Evolutionary conservation across 2,113 vertebrate species (phyloP).

Genomic region (Rostratula benghalensis): DNA sequence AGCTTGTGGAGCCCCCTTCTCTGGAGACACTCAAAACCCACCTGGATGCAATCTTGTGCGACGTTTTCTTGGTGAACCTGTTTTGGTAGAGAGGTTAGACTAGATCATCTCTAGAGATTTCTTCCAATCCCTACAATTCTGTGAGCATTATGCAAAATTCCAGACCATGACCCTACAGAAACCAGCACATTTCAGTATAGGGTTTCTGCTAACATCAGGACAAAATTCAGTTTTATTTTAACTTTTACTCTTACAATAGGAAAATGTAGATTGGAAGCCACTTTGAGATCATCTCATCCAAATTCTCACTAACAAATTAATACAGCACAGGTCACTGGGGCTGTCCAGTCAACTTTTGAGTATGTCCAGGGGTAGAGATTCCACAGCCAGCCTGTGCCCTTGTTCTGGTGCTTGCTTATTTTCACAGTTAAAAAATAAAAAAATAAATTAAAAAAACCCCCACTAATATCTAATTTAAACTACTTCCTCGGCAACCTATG

Average conservation of each 20-base stretch:
- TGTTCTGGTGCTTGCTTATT: background rate
- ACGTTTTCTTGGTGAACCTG: too few species aligned
- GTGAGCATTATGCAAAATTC: background rate
- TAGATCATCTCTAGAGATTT: too few species aligned
- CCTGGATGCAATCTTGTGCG: too few species aligned
- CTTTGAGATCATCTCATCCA: background rate
- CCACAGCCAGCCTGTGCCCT: background rate
- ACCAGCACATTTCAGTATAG: background rate
- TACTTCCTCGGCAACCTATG: background rate
- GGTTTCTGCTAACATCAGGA: background rate
- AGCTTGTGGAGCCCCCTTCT: too few species aligned
- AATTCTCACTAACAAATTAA: background rate
- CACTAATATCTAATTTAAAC: background rate
- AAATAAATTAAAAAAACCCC: too few species aligned
- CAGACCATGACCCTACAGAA: background rate
- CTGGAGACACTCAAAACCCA: too few species aligned
- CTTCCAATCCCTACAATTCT: too few species aligned
- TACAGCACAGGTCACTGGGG: background rate
- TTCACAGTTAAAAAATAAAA: background rate
- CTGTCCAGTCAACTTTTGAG: background rate
- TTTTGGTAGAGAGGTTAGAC: too few species aligned
- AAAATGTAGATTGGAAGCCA: background rate
- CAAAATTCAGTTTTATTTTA: background rate
- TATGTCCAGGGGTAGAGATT: background rate
- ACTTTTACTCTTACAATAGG: background rate